A percentile compares a stretch with the other conserved stretches of the same genome.
Evolutionary conservation across 2,797 vertebrate genomes (phyloP).

Genomic region (Micromesistius poutassou): DNA sequence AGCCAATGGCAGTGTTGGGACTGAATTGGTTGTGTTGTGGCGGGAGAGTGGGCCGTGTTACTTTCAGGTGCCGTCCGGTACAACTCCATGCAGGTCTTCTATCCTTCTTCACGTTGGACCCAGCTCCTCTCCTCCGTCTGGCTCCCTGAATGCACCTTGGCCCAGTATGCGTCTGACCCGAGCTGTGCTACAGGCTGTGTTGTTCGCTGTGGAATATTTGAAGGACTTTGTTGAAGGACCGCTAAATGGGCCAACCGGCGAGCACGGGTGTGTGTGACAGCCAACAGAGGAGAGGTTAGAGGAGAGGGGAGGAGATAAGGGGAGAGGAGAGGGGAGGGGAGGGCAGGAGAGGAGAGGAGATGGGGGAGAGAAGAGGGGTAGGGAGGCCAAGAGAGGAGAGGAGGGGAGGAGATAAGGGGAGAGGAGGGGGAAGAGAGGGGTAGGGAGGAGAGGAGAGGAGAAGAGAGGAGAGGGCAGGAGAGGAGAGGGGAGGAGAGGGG

Average conservation of each 20-base stretch:
- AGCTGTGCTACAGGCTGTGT: constrained; percentile 38
- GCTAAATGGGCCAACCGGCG: constrained; percentile 41
- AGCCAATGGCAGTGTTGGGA: constrained; percentile 7
- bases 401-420: background rate
- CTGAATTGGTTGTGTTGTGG: constrained; percentile 19
- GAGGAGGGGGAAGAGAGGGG: background rate
- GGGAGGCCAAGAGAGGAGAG: background rate
- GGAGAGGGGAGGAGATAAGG: background rate
- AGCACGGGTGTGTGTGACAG: constrained; percentile 10
- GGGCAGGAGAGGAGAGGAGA: background rate
- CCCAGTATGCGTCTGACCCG: constrained; percentile 15
- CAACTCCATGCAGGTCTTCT: constrained; percentile 40
- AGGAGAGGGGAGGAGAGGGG: background rate
- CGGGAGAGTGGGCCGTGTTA: constrained; percentile 46
- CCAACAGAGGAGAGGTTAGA: constrained; percentile 12
- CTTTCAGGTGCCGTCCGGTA: constrained; percentile 53
- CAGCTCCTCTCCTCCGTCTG: constrained; percentile 7
- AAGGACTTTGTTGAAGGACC: constrained; percentile 19
- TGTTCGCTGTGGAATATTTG: constrained; percentile 17
- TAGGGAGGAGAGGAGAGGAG: background rate
- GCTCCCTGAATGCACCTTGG: constrained; percentile 38
- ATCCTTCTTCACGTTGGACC: constrained; percentile 45
- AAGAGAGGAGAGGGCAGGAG: background rate
- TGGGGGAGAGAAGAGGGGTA: background rate
- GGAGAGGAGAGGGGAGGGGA: constrained; percentile 8